Evolutionary conservation across 2,113 vertebrate species (phyloP).

Genomic region (Apistogramma diplotaenia): DNA sequence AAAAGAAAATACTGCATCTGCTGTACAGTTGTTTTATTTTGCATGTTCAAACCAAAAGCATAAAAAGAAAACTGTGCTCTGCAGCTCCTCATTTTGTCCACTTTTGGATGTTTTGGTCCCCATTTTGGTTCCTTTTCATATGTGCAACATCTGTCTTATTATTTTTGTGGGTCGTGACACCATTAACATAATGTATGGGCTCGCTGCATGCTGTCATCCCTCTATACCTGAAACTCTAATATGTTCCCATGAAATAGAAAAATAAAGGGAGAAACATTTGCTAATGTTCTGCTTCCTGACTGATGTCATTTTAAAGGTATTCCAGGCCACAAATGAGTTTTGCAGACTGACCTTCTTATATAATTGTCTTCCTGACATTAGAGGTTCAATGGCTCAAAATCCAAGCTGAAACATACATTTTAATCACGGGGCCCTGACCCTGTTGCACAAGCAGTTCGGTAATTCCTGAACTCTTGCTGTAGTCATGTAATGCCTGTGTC

Average conservation of each 20-base stretch:
- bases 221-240: neutral
- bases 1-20: neutral
- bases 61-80: conserved; percentile 1
- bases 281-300: neutral
- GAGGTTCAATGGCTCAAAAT: neutral
- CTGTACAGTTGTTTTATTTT: conserved; percentile 16
- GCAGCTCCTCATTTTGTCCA: neutral
- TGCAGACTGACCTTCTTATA: conserved; percentile 15
- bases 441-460: conserved; percentile 4
- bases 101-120: neutral
- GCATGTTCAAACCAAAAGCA: conserved; percentile 1
- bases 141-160: conserved; percentile 10
- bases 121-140: conserved; percentile 4
- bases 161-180: neutral
- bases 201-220: neutral
- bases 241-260: neutral
- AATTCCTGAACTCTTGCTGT: neutral
- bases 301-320: conserved; percentile 23
- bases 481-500: neutral
- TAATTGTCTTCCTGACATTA: conserved; percentile 23
- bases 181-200: neutral
- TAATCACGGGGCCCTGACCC: neutral
- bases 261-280: neutral
- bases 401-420: conserved; percentile 8
- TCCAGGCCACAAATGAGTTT: conserved; percentile 27